These are phyloP conservation scores for Scalopus aquaticus DNA, from an alignment of 2,113 vertebrate genomes.

Conservation along the genomic window DNA sequence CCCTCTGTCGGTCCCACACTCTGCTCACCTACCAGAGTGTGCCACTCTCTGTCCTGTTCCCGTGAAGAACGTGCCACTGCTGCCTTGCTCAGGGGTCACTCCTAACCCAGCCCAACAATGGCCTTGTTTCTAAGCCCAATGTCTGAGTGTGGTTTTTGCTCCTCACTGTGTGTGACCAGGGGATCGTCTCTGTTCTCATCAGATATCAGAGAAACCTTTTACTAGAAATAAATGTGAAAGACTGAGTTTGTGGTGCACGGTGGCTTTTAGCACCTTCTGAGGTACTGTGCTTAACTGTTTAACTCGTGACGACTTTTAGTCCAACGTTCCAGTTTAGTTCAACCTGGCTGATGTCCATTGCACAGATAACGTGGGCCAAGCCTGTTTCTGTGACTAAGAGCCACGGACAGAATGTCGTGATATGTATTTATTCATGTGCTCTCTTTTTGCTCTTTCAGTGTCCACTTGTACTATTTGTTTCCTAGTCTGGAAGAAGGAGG, in stretches of 20 bases:
- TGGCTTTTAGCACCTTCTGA: background rate
- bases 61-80: background rate
- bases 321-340: background rate
- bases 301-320: background rate
- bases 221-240: background rate
- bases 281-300: background rate
- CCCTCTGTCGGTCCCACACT: background rate
- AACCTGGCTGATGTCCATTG: background rate
- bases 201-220: background rate
- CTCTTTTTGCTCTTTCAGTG: slow-evolving; percentile 84
- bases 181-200: background rate
- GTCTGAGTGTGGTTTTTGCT: background rate
- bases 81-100: background rate
- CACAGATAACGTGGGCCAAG: background rate
- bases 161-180: background rate
- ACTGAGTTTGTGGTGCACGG: background rate
- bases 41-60: background rate
- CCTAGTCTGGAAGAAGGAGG: slow-evolving; percentile 97
- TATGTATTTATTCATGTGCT: background rate
- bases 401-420: background rate
- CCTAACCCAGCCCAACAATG: background rate
- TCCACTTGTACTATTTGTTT: slow-evolving; percentile 98
- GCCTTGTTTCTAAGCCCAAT: background rate
- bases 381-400: background rate
- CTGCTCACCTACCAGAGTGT: too few relatives aligned